These are phyloP conservation scores for Pomacea maculata DNA, from an alignment of 1,140 invertebrate species.

Conservation along the genomic window DNA sequence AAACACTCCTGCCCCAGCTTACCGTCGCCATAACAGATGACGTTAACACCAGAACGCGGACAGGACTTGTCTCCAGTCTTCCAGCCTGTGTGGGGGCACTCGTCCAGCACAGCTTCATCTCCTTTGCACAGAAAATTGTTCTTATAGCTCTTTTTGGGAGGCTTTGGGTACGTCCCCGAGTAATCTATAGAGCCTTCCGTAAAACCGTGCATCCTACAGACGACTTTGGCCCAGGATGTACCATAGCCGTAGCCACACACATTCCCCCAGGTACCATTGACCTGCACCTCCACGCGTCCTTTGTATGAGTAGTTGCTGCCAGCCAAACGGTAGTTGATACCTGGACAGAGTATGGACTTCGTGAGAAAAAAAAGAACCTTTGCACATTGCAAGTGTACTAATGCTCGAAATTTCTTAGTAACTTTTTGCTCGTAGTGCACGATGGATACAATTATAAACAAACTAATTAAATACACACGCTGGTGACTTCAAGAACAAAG, in stretches of 20 bases:
- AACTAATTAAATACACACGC: too few species aligned
- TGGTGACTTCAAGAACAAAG: background rate
- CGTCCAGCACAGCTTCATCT: conserved; percentile 37
- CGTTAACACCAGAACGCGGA: background rate
- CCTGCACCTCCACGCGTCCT: conserved; percentile 44
- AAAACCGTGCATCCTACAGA: conserved; percentile 43
- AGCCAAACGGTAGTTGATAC: background rate
- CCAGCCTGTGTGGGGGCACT: conserved; percentile 49
- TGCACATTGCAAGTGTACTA: background rate
- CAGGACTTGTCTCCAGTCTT: background rate
- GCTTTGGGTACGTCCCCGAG: too few species aligned
- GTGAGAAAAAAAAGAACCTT: background rate
- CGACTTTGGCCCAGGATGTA: conserved; percentile 36
- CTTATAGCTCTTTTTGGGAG: background rate
- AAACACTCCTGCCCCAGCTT: too few species aligned
- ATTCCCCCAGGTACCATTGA: conserved; percentile 45
- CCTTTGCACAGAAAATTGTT: conserved; percentile 33
- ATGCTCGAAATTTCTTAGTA: too few species aligned
- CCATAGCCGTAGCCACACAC: conserved; percentile 45
- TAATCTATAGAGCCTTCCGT: conserved; percentile 26
- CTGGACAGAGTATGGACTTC: background rate
- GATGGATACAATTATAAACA: background rate
- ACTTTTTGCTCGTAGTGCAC: background rate
- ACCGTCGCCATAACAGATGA: background rate
- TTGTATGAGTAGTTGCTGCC: background rate